phyloP scores from a whole-genome alignment of 2,888 invertebrate genomes.

The Plagiodera versicolora region DNA sequence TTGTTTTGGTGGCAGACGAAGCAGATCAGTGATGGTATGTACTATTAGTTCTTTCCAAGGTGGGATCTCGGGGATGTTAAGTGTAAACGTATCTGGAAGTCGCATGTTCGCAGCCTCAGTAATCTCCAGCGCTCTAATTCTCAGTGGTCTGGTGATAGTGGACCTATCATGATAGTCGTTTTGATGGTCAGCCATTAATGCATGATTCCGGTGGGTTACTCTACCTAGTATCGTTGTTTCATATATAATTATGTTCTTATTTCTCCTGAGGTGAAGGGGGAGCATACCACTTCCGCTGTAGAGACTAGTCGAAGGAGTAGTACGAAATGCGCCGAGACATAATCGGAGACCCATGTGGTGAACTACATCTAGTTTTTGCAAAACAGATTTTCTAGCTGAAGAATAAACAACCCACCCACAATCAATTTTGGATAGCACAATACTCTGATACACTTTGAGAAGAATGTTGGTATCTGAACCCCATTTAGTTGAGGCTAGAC shows the following conservation, averaged over 20 bases:
- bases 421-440: constrained; percentile 10
- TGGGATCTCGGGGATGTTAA: too few relatives aligned
- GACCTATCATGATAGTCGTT: not conserved
- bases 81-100: not conserved
- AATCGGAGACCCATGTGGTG: not conserved
- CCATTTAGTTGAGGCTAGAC: constrained; percentile 6
- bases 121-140: not conserved
- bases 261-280: not conserved
- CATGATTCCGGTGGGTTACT: not conserved
- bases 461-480: constrained; percentile 11
- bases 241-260: not conserved
- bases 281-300: not conserved
- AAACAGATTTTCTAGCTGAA: not conserved
- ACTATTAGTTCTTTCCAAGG: too few relatives aligned
- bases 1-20: too few relatives aligned
- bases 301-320: not conserved
- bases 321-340: not conserved
- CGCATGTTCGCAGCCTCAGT: not conserved
- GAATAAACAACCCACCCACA: constrained; percentile 8
- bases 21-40: too few relatives aligned
- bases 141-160: not conserved
- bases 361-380: not conserved
- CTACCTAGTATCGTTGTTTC: not conserved
- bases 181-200: not conserved
- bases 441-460: not conserved